A percentile compares a stretch with the other conserved stretches of the same genome.
Evolutionary conservation across 1,140 invertebrate species (phyloP).

Genomic region (Bombus superbus): DNA sequence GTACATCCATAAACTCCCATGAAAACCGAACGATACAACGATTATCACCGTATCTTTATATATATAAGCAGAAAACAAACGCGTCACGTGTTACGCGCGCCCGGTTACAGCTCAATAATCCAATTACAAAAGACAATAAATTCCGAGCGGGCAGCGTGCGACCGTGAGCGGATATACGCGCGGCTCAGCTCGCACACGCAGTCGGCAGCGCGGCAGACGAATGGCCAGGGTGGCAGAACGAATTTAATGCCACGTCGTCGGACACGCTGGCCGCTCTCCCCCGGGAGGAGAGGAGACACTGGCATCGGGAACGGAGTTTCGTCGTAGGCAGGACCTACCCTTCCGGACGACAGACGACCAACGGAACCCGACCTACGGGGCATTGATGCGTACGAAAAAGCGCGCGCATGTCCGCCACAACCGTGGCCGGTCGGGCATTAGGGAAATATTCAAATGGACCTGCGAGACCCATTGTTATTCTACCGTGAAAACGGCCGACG

Average conservation of each 20-base stretch:
- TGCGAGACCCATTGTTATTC: slow-evolving; percentile 77
- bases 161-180: slow-evolving; percentile 42
- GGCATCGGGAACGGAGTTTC: slow-evolving; percentile 56
- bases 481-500: slow-evolving; percentile 79
- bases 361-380: slow-evolving; percentile 66
- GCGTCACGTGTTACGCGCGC: slow-evolving; percentile 16
- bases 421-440: slow-evolving; percentile 63
- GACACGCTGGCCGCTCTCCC: slow-evolving; percentile 57
- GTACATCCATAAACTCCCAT: neutral
- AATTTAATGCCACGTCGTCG: slow-evolving; percentile 66
- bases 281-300: slow-evolving; percentile 31
- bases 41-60: neutral
- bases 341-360: slow-evolving; percentile 75
- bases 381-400: slow-evolving; percentile 79
- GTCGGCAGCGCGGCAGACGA: slow-evolving; percentile 30
- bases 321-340: slow-evolving; percentile 64
- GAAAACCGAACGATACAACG: neutral
- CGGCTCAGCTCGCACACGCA: slow-evolving; percentile 24
- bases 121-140: slow-evolving; percentile 60
- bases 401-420: slow-evolving; percentile 73
- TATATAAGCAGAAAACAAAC: neutral
- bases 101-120: slow-evolving; percentile 40
- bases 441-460: slow-evolving; percentile 79
- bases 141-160: slow-evolving; percentile 41
- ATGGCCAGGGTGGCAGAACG: slow-evolving; percentile 64